A percentile compares a stretch with the other conserved stretches of the same genome.
These are phyloP conservation scores for Sakesphorus luctuosus DNA, from an alignment of 2,113 vertebrate species.

Conservation along the genomic window DNA sequence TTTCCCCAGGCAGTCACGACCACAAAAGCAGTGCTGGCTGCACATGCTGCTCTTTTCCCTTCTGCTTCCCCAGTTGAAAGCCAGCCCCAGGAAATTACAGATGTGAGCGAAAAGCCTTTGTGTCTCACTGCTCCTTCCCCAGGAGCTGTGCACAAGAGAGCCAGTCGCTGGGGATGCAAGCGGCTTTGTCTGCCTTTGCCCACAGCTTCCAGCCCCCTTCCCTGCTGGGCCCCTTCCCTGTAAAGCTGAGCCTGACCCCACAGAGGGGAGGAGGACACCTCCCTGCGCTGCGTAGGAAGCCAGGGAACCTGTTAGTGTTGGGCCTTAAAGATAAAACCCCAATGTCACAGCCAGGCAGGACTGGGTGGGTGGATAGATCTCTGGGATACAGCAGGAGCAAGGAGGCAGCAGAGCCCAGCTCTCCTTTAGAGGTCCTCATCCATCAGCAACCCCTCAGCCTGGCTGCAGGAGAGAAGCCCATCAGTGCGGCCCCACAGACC, in stretches of 20 bases:
- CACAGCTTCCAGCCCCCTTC: background rate
- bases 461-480: background rate
- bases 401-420: background rate
- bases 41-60: background rate
- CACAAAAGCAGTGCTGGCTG: background rate
- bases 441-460: background rate
- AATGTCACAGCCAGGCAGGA: background rate
- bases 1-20: background rate
- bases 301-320: background rate
- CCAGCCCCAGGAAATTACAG: background rate
- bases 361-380: background rate
- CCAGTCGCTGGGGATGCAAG: background rate
- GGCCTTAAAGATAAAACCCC: background rate
- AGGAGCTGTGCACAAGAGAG: background rate
- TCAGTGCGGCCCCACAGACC: accelerated
- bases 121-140: background rate
- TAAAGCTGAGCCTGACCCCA: background rate
- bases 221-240: background rate
- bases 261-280: background rate
- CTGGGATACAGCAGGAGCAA: background rate
- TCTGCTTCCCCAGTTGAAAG: background rate
- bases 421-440: background rate
- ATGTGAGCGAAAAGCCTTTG: background rate
- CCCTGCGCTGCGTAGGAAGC: background rate
- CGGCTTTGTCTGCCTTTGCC: slow-evolving; percentile 14